A percentile compares a stretch with the other conserved stretches of the same genome.
Conservation (phyloP, 2,113 vertebrate genomes). For the Eurypyga helias region DNA sequence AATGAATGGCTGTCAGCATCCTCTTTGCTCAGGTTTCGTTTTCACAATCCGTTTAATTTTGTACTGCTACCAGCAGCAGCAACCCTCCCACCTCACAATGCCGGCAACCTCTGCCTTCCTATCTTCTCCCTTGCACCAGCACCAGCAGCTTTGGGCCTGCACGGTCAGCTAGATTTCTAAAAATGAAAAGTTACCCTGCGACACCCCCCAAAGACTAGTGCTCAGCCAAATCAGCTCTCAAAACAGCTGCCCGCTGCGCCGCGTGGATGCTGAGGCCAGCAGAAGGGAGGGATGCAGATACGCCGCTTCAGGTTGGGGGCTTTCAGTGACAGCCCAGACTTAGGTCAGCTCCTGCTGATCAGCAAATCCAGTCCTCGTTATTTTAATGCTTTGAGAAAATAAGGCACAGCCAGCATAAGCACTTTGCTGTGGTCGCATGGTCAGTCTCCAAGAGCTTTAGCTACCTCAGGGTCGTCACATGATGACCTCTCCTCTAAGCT, state of each 20-base stretch:
- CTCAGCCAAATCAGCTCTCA: slow-evolving; percentile 42
- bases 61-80: background rate
- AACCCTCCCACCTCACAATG: background rate
- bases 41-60: slow-evolving; percentile 42
- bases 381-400: background rate
- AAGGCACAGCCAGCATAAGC: background rate
- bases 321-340: slow-evolving; percentile 2
- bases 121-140: slow-evolving; percentile 15
- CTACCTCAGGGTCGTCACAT: background rate
- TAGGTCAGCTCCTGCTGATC: slow-evolving; percentile 47
- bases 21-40: slow-evolving; percentile 3
- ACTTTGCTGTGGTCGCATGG: background rate
- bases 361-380: background rate
- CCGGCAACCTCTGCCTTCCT: background rate
- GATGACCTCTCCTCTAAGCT: background rate
- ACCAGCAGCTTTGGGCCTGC: background rate
- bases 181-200: background rate
- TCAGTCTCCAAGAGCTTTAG: background rate
- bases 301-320: background rate
- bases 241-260: slow-evolving; percentile 37
- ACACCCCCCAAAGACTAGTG: slow-evolving; percentile 1
- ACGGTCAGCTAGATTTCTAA: slow-evolving; percentile 39
- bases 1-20: slow-evolving; percentile 19
- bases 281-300: background rate
- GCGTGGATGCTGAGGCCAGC: slow-evolving; percentile 51